Evolutionary conservation across 1,140 invertebrate genomes (phyloP).

Genomic region (Fopius arisanus): DNA sequence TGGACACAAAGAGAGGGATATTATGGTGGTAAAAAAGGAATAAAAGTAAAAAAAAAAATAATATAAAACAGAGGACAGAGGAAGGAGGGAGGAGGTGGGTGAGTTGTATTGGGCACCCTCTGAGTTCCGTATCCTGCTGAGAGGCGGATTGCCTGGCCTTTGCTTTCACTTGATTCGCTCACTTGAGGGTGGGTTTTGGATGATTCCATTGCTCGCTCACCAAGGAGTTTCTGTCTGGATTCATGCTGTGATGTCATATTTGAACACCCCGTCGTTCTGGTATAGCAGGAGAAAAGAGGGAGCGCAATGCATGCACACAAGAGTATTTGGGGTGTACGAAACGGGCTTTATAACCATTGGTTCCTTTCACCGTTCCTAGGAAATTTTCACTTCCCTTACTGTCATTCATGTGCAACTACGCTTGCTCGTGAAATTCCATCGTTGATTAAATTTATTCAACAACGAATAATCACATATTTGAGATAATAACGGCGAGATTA

Average conservation of each 20-base stretch:
- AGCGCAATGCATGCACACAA: not conserved
- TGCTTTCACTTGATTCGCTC: constrained; percentile 47
- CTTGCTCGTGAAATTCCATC: not conserved
- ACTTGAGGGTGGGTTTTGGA: constrained; percentile 46
- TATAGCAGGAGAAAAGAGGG: not conserved
- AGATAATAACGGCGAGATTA: not conserved
- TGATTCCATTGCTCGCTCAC: constrained; percentile 45
- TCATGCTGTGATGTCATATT: constrained; percentile 55
- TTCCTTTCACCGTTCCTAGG: not conserved
- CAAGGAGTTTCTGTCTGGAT: constrained; percentile 46
- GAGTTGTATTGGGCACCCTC: constrained; percentile 50
- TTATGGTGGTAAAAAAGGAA: too few species aligned
- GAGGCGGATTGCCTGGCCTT: constrained; percentile 50
- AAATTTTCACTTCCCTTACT: not conserved
- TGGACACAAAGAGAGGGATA: not conserved
- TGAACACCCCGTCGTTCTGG: constrained; percentile 39
- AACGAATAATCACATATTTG: not conserved
- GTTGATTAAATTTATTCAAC: not conserved
- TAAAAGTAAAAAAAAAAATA: not conserved
- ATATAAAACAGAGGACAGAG: constrained; percentile 25
- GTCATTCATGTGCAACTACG: not conserved
- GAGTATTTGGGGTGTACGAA: not conserved
- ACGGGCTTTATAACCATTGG: not conserved
- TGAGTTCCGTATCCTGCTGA: constrained; percentile 46
- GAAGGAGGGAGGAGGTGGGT: constrained; percentile 13